Evolutionary conservation across 2,113 vertebrate species (phyloP), one percentile per base, ranked within the genome.

Genomic region (Apaloderma vittatum): DNA sequence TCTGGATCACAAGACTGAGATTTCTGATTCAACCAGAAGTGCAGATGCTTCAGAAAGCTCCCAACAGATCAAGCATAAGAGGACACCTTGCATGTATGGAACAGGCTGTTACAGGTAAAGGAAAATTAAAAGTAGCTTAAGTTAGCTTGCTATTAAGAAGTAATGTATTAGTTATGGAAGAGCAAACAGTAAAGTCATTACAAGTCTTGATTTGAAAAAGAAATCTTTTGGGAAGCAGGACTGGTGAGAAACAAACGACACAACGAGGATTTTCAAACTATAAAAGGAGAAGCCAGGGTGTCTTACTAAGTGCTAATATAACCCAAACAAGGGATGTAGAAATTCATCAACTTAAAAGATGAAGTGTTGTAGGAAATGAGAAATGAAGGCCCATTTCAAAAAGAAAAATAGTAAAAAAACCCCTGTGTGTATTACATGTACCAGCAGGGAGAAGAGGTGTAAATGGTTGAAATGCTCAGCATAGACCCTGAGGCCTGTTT

Each of bases 51-150:
- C 78, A 84, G 92, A 86, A 87, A 81, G 27, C 89, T 97, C 90
- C 94, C 94, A 92, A 67, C 76, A 95, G 76, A 96, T 59, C 54
- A 94, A 92, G 32, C 65, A 3, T 62, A 97, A 90, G 88, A 98
- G 98, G 87, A 96, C 76, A 34, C 95, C 98, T 90, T 99, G 98
- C 94, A 96, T 98, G 92, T 98, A 98, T 96, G 98, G 98, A 93
- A 86, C 84, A 83, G 90, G 45, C 65, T 99, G 98, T 93, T 98
- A 98, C 98, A 98, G 98, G 98, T 99, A 98, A 98, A 96, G 30
- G 55, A 58, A 86, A 95, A 91, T 71, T 74, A 72, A 74, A 93
- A 85, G 61, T 48, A 61, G 63, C 23, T 86, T 76, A 84, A 79
- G 81, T 5, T 79, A 54, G 37, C 24, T 54, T 86, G 12, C 54